Conservation (phyloP, 2,888 invertebrate species). For the Scaptomyza parva region DNA sequence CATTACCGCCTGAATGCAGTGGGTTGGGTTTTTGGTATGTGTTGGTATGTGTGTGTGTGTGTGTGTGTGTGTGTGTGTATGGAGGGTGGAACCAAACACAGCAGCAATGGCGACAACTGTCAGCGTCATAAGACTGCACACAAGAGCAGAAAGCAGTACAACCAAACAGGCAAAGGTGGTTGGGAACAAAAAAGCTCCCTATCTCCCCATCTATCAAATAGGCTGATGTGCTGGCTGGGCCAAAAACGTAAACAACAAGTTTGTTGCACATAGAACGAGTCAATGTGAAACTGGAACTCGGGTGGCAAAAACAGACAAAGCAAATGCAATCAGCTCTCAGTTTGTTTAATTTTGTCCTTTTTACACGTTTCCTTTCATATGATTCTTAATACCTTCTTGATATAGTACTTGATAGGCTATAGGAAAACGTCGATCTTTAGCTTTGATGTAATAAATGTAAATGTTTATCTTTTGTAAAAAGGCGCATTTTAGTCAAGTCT, state of each 20-base stretch:
- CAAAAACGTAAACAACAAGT: slow-evolving; percentile 64
- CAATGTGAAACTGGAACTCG: slow-evolving; percentile 15
- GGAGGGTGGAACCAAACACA: slow-evolving; percentile 37
- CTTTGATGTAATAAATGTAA: slow-evolving; percentile 1
- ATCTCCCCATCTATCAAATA: not conserved
- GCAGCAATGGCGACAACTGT: slow-evolving; percentile 67
- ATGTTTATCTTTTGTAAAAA: slow-evolving; percentile 1
- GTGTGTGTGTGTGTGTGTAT: slow-evolving; percentile 1
- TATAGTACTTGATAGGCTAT: too few species aligned
- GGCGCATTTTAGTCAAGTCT: slow-evolving; percentile 18
- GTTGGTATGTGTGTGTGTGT: not conserved
- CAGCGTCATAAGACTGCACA: slow-evolving; percentile 70
- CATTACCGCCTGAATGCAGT: slow-evolving; percentile 14
- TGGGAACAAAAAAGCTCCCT: not conserved
- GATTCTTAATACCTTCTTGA: too few species aligned
- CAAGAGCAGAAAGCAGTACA: slow-evolving; percentile 8
- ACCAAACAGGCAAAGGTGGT: slow-evolving; percentile 1
- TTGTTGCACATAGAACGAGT: slow-evolving; percentile 41
- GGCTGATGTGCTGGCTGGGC: slow-evolving; percentile 24
- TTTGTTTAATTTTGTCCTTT: slow-evolving; percentile 44
- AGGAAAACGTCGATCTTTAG: slow-evolving; percentile 20
- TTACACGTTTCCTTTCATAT: not conserved
- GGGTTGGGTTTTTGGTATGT: slow-evolving; percentile 2
- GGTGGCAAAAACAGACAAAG: slow-evolving; percentile 30
- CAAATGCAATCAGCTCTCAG: slow-evolving; percentile 61